Conservation (phyloP, 2,888 invertebrate genomes). For the Acanthosoma haemorrhoidale region DNA sequence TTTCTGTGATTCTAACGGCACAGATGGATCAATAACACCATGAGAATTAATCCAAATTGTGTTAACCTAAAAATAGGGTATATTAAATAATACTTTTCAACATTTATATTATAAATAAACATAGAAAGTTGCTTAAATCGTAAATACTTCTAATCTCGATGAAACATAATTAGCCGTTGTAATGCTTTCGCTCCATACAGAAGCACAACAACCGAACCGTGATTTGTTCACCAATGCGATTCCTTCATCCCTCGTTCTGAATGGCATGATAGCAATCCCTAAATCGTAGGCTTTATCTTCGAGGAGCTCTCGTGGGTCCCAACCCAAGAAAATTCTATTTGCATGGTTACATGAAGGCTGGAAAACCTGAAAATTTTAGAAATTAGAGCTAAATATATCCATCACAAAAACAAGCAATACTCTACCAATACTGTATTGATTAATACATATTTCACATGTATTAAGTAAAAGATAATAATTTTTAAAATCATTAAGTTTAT, state of each 20-base stretch:
- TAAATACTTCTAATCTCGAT: slow-evolving; percentile 18
- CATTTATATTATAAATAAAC: neutral
- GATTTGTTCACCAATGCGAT: slow-evolving; percentile 24
- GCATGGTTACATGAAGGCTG: slow-evolving; percentile 15
- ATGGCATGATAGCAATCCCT: slow-evolving; percentile 22
- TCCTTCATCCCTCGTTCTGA: slow-evolving; percentile 22
- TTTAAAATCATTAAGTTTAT: too few relatives aligned
- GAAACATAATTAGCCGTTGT: slow-evolving; percentile 25
- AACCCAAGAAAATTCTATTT: slow-evolving; percentile 24
- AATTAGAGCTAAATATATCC: too few relatives aligned
- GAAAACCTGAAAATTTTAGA: slow-evolving; percentile 13
- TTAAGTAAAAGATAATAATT: too few relatives aligned
- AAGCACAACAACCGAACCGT: slow-evolving; percentile 21
- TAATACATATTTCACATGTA: too few relatives aligned
- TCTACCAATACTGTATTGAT: too few relatives aligned
- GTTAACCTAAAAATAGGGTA: slow-evolving; percentile 13
- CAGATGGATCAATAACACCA: slow-evolving; percentile 20
- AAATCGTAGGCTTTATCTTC: slow-evolving; percentile 27
- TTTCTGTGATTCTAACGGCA: slow-evolving; percentile 26
- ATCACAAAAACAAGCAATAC: too few relatives aligned
- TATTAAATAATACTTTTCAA: neutral
- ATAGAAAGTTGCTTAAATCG: neutral
- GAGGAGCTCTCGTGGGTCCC: slow-evolving; percentile 26
- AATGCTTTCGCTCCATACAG: slow-evolving; percentile 28
- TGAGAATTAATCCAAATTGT: slow-evolving; percentile 27